Conservation (phyloP, 2,113 vertebrate species). For the Oreocharis arfaki region DNA sequence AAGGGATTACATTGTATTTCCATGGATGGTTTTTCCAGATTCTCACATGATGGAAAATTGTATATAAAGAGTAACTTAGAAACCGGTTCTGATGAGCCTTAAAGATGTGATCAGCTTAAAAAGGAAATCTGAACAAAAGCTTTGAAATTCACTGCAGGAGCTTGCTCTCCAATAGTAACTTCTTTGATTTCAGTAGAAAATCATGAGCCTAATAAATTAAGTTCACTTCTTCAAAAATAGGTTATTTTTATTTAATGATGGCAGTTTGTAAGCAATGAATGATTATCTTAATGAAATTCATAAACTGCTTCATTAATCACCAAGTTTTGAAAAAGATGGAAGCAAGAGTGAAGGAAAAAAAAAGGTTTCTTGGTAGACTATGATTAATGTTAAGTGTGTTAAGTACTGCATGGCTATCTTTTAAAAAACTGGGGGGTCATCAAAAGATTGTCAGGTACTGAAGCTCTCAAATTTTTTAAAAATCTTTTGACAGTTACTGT, state of each 20-base stretch:
- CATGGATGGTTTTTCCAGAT: neutral
- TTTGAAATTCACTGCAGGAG: neutral
- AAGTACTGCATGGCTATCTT: neutral
- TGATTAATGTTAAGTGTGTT: neutral
- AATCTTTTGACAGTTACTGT: neutral
- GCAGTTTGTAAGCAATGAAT: neutral
- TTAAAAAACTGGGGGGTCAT: neutral
- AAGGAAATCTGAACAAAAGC: neutral
- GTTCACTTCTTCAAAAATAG: neutral
- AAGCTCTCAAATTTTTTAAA: neutral
- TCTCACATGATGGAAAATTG: neutral
- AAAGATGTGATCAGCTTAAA: neutral
- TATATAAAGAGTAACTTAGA: neutral
- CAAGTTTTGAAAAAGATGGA: neutral
- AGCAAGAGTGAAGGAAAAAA: neutral
- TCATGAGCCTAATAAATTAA: neutral
- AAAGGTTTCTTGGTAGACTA: neutral
- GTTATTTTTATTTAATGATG: neutral
- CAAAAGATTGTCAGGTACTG: neutral
- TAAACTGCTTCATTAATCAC: neutral
- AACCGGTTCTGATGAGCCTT: neutral
- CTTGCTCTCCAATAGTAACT: neutral
- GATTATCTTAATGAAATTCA: neutral
- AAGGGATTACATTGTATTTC: neutral
- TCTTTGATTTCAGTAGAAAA: neutral